A percentile compares a stretch with the other conserved stretches of the same genome.
These are phyloP conservation scores for Eretmodus cyanostictus DNA, from an alignment of 2,113 vertebrate species.

Conservation along the genomic window DNA sequence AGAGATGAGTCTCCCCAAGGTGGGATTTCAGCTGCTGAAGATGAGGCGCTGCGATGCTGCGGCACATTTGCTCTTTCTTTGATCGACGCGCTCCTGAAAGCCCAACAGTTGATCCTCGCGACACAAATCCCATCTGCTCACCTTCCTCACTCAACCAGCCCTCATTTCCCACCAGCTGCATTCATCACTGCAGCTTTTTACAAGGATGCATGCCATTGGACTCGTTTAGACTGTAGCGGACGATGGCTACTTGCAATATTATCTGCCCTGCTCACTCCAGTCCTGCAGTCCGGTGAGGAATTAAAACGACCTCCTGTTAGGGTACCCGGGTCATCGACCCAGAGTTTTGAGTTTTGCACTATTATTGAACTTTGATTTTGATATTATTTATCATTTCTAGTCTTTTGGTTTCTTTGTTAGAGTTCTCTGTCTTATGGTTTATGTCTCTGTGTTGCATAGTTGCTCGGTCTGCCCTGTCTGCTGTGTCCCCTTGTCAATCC, in stretches of 20 bases:
- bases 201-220: neutral
- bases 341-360: neutral
- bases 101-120: neutral
- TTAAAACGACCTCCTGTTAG: neutral
- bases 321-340: neutral
- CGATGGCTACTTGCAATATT: neutral
- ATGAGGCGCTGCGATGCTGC: neutral
- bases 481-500: accelerated
- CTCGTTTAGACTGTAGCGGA: neutral
- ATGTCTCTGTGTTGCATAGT: neutral
- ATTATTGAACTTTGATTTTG: neutral
- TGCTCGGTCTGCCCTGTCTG: neutral
- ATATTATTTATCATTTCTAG: neutral
- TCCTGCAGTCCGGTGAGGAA: neutral
- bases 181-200: neutral
- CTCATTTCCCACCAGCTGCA: neutral
- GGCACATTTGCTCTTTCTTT: neutral
- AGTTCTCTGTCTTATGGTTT: neutral
- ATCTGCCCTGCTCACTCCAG: neutral
- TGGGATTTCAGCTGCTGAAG: neutral
- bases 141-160: neutral
- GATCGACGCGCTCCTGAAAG: neutral
- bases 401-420: neutral
- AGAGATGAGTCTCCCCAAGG: neutral
- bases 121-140: neutral